Evolutionary conservation across 2,797 vertebrate species (phyloP), one percentile per base, ranked within the genome.

Genomic region (Bovichtus diacanthus): DNA sequence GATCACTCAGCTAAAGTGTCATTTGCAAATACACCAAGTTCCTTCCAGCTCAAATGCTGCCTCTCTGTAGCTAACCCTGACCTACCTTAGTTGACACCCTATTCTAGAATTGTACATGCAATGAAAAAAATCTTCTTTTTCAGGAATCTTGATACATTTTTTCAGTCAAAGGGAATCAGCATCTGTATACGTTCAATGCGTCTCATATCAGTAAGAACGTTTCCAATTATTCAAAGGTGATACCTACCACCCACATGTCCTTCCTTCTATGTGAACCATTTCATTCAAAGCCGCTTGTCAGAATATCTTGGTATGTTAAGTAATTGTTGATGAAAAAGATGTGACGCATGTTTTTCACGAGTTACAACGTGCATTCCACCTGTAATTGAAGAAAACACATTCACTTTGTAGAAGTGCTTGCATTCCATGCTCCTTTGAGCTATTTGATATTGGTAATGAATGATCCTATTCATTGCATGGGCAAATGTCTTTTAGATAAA

Each of bases 341-440:
- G 46, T 6, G 11, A n/a, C 36, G 9, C 8, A 25, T 63, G 8
- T 36, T 51, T 39, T 61, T n/a, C 15, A 55, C n/a, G 12, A 61
- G n/a, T 43, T 27, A 36, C 38, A 64, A 46, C 56, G 47, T 58
- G 3, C 18, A 19, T 29, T 5, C 18, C 19, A 49, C 34, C 9
- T 51, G 23, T 41, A 51, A 65, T 36, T n/a, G 43, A 72, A 46
- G 0, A 39, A 58, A 58, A 68, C 21, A 19, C 23, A 49, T 64
- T 73, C 13, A 64, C n/a, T 61, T 36, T 15, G 21, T 13, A 7
- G 43, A 60, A 29, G 18, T 44, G 38, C 50, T 66, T 81, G 63
- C 25, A 34, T 75, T 72, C 29, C 1, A 5, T 16, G 25, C 41
- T 34, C 36, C 41, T 59, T 69, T 31, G 2, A 70, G 55, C 6